Evolutionary conservation across 1,140 invertebrate genomes (phyloP), one percentile per base, ranked within the genome.

Genomic region (Cydia strobilella): DNA sequence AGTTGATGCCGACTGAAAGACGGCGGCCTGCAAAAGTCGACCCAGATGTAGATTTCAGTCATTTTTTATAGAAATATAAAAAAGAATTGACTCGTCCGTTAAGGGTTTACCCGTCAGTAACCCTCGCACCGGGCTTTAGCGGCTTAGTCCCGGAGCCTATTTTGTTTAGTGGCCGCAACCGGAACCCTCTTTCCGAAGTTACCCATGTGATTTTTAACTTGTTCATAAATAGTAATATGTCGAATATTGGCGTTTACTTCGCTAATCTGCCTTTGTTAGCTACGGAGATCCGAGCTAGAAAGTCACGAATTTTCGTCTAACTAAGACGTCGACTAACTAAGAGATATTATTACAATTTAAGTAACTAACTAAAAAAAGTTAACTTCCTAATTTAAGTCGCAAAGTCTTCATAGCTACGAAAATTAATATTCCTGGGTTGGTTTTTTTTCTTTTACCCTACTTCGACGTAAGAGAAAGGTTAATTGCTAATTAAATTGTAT

Each of bases 101-200:
- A 59, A 23, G 54, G 20, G 18, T 59, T 59, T 59, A 23, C 54
- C 54, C 54, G 54, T 10, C 65, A 35, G 65, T 35, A 69, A 69
- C 65, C 65, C 65, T 69, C 31, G 65, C 65, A 69, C 65, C 31
- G 27, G n/a, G 65, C 15, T 35, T 42, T 69, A 39, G n/a, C 15
- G 65, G 65, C 65, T 69, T 69, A 69, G 65, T 39, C 31, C 31
- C 65, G 31, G 25, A 31, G 13, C 13, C 65, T 31, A 27, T 10
- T 27, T 69, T 69, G 65, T 42, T n/a, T 69, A 69, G 65, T 59
- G 54, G 7, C 54, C 54, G 54, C 20, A 20, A 59, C 3, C 9
- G 54, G 54, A 23, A 23, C 54, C 20, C 6, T 59, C 20, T 23
- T 59, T 2, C 20, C 54, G 6, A 20, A 3, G 18, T 23, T 59